Evolutionary conservation across 2,797 vertebrate genomes (phyloP).

Genomic region (Schizopygopsis malacanthus): DNA sequence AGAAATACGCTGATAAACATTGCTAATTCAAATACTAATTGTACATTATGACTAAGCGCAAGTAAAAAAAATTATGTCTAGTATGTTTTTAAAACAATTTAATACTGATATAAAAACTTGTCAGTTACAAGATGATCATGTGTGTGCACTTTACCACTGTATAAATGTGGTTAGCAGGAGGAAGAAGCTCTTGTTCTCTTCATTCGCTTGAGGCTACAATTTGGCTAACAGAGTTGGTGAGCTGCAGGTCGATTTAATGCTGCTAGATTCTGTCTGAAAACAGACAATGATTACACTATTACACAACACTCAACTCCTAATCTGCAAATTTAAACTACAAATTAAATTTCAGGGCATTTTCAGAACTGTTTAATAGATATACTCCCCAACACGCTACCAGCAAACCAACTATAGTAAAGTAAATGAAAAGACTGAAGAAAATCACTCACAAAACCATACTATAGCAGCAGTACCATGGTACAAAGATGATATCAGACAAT

Average conservation of each 20-base stretch:
- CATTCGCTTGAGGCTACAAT: constrained; percentile 38
- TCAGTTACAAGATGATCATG: not conserved
- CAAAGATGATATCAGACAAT: not conserved
- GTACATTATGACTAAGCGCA: not conserved
- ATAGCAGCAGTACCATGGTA: not conserved
- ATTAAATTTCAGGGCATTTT: constrained; percentile 34
- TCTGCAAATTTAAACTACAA: constrained; percentile 28
- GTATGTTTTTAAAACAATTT: not conserved
- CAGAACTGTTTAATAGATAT: constrained; percentile 24
- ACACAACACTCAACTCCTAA: constrained; percentile 27
- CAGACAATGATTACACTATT: constrained; percentile 44
- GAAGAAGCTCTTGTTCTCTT: not conserved
- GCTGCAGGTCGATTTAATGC: constrained; percentile 36
- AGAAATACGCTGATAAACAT: not conserved
- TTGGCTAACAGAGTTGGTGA: constrained; percentile 43
- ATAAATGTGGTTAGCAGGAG: constrained; percentile 29
- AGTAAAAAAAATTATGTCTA: not conserved
- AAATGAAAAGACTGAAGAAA: not conserved
- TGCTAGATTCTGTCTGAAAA: constrained; percentile 24
- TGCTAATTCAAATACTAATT: no score
- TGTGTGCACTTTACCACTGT: not conserved
- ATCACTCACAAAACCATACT: not conserved
- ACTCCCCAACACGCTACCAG: not conserved
- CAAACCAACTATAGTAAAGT: not conserved
- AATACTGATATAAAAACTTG: not conserved